phyloP scores from a whole-genome alignment of 2,888 invertebrate genomes.

The Amiota minor region DNA sequence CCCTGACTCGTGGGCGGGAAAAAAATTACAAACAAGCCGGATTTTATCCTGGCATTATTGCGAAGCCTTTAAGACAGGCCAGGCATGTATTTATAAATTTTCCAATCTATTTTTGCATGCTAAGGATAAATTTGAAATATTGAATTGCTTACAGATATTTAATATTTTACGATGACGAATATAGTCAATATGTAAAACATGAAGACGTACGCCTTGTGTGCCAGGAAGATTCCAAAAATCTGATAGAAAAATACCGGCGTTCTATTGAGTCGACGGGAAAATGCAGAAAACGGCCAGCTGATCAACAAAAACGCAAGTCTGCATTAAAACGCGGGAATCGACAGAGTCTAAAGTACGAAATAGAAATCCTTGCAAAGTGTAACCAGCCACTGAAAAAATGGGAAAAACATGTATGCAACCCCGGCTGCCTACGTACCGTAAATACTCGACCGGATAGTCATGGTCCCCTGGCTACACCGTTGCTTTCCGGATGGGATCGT shows the following conservation, averaged over 20 bases:
- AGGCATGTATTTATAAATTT: conserved; percentile 50
- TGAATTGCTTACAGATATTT: conserved; percentile 76
- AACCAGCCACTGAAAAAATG: conserved; percentile 78
- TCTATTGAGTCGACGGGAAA: conserved; percentile 71
- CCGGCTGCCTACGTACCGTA: conserved; percentile 76
- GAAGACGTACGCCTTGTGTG: conserved; percentile 81
- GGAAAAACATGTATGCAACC: conserved; percentile 80
- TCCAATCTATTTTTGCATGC: neutral
- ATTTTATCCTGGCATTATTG: too few relatives aligned
- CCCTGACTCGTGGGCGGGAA: conserved; percentile 66
- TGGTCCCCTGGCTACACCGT: conserved; percentile 88
- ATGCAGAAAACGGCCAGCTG: conserved; percentile 60
- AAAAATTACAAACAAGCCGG: conserved; percentile 69
- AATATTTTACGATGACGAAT: conserved; percentile 94
- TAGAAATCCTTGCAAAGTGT: conserved; percentile 78
- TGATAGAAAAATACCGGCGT: conserved; percentile 89
- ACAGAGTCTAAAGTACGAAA: conserved; percentile 76
- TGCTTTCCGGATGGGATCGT: conserved; percentile 90
- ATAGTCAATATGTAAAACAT: conserved; percentile 87
- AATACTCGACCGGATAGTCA: conserved; percentile 79
- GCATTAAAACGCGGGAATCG: conserved; percentile 85
- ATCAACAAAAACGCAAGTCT: conserved; percentile 77
- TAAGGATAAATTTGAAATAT: neutral
- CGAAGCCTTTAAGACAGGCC: conserved; percentile 71
- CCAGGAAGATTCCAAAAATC: conserved; percentile 82